Conservation (phyloP, 2,888 invertebrate genomes). For the Callinectes sapidus region DNA sequence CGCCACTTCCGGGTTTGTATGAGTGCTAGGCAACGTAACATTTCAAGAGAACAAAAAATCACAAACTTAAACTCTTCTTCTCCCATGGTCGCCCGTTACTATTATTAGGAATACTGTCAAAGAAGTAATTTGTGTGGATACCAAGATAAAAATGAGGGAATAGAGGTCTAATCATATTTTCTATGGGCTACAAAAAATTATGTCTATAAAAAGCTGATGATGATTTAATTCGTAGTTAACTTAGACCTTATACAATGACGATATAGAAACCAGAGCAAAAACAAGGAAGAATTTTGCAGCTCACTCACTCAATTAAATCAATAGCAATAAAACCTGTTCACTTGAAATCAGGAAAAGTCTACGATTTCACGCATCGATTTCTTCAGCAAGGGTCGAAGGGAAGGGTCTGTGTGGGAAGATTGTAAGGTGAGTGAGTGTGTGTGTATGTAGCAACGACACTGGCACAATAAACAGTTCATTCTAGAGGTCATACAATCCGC, state of each 20-base stretch:
- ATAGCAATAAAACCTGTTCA: neutral
- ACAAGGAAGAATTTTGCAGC: neutral
- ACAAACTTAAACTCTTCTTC: too few species aligned
- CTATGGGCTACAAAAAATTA: too few species aligned
- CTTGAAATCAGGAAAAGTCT: neutral
- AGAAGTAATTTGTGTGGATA: too few species aligned
- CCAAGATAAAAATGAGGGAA: too few species aligned
- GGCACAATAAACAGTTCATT: neutral
- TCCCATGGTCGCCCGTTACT: too few species aligned
- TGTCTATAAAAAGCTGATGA: too few species aligned
- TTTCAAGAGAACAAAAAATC: neutral
- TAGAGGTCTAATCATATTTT: too few species aligned
- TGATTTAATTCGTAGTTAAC: neutral
- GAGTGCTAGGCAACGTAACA: neutral
- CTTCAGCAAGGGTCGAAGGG: neutral
- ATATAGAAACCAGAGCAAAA: neutral
- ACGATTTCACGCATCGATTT: neutral
- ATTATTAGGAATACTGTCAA: too few species aligned
- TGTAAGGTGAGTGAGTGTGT: slow-evolving; percentile 1
- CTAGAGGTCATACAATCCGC: neutral
- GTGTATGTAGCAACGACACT: neutral
- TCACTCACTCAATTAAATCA: slow-evolving; percentile 20
- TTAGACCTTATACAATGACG: neutral
- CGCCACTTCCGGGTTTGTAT: neutral
- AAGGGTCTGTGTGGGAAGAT: neutral